Evolutionary conservation across 2,797 vertebrate species (phyloP), one percentile per base, ranked within the genome.

Genomic region (Tenualosa thibaudeaui): DNA sequence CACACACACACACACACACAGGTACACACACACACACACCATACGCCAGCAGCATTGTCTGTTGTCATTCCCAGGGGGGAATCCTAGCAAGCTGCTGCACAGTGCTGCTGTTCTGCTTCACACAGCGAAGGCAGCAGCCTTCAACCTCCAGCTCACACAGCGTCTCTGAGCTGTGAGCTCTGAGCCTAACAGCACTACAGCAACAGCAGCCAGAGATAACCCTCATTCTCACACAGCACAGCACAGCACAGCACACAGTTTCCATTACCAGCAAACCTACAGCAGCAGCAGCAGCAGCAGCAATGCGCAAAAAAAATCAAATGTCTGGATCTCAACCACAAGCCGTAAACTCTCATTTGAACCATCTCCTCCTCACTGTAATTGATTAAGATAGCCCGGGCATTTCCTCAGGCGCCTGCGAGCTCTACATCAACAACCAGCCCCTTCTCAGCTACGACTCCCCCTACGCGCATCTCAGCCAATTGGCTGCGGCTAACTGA

Each of bases 401-500:
- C 68, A 75, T 75, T 75, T 75, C 68, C 68, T 75, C 31, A 75
- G 68, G 68, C 37, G 68, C 31, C 68, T 75, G 68, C 4, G 13
- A 75, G 31, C 68, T 40, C 68, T 37, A 75, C 13, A 75, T 75
- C 68, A 75, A 75, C 68, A 75, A 75, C 13, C 68, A 6, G 9
- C 62, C 68, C 31, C 68, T 15, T 19, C 62, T 65, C 62, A 12
- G 13, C 31, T 37, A 8, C 62, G 24, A 3, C 62, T 37, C 62
- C 68, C 68, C 68, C 37, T 19, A 15, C 37, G 65, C 81, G 75
- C 8, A 3, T 31, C 85, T 84, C 40, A 84, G 75, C 87, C 88
- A 90, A 89, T 89, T 71, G 19, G 60, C 65, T 84, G 24, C 53
- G 83, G 65, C 43, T 82, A 83, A 88, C 87, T 84, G 84, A 85